phyloP scores from a whole-genome alignment of 2,888 invertebrate genomes.

The Macroteleia sp. region DNA sequence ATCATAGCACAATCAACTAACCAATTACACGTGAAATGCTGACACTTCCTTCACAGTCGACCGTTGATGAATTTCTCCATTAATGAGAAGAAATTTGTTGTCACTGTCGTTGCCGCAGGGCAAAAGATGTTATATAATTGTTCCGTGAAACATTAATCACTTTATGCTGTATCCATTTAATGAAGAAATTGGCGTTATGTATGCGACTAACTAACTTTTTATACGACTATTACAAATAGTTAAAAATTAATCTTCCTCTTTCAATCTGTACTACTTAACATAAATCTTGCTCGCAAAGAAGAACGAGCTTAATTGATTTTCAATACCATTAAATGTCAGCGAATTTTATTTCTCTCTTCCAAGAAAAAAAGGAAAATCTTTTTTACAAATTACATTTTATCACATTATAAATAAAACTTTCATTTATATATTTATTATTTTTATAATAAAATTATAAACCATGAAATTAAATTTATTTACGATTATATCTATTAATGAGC shows the following conservation, averaged over 20 bases:
- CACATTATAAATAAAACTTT: too few relatives aligned
- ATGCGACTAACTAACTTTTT: constrained; percentile 12
- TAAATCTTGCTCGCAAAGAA: too few relatives aligned
- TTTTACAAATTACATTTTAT: too few relatives aligned
- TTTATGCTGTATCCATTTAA: constrained; percentile 8
- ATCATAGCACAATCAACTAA: constrained; percentile 20
- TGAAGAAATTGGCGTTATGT: constrained; percentile 1
- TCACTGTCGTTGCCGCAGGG: background rate
- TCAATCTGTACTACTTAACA: constrained; percentile 5
- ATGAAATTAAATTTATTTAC: too few relatives aligned
- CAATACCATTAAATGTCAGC: too few relatives aligned
- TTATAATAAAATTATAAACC: too few relatives aligned
- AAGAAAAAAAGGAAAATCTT: too few relatives aligned
- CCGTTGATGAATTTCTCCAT: constrained; percentile 31
- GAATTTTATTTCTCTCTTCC: too few relatives aligned
- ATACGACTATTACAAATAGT: background rate
- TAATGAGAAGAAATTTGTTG: constrained; percentile 37
- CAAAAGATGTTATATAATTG: constrained; percentile 15
- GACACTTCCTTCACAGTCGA: constrained; percentile 18
- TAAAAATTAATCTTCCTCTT: constrained; percentile 3
- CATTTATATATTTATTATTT: too few relatives aligned
- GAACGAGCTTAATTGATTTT: too few relatives aligned
- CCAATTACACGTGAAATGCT: constrained; percentile 32
- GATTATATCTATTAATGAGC: too few relatives aligned
- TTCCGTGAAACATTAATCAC: constrained; percentile 14